A percentile compares a stretch with the other conserved stretches of the same genome.
Evolutionary conservation across 2,888 invertebrate genomes (phyloP).

Genomic region (Tipula vernalis): DNA sequence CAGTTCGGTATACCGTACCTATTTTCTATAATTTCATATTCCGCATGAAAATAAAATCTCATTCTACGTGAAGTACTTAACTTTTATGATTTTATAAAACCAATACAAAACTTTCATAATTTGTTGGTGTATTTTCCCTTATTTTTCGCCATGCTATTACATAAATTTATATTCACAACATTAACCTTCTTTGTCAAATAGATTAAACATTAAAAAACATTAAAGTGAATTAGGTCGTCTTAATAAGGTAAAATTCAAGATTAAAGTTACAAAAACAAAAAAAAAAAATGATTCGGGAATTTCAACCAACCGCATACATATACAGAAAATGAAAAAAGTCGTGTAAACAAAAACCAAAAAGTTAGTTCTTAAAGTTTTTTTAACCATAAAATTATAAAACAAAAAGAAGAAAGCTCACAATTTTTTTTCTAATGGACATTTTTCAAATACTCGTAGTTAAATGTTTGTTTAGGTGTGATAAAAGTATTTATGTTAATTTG

Average conservation of each 20-base stretch:
- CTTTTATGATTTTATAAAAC: too few relatives aligned
- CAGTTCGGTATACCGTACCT: too few relatives aligned
- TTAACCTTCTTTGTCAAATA: background rate
- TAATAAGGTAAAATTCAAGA: background rate
- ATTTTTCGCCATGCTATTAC: background rate
- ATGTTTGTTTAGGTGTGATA: slow-evolving; percentile 4
- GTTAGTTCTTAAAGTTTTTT: background rate
- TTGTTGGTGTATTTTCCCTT: too few relatives aligned
- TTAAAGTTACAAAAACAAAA: background rate
- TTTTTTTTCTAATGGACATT: background rate
- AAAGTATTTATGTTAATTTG: background rate
- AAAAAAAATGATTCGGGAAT: background rate
- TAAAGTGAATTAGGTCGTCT: background rate
- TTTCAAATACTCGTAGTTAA: background rate
- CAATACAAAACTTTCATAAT: too few relatives aligned
- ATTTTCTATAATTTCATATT: too few relatives aligned
- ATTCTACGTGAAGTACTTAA: too few relatives aligned
- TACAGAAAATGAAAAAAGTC: background rate
- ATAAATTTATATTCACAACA: background rate
- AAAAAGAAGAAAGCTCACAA: background rate
- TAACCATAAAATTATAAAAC: background rate
- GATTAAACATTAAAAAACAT: background rate
- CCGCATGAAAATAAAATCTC: too few relatives aligned
- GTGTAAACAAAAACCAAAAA: background rate
- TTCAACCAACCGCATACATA: background rate